Conservation (phyloP, 2,113 vertebrate species). For the Microtus ochrogaster region DNA sequence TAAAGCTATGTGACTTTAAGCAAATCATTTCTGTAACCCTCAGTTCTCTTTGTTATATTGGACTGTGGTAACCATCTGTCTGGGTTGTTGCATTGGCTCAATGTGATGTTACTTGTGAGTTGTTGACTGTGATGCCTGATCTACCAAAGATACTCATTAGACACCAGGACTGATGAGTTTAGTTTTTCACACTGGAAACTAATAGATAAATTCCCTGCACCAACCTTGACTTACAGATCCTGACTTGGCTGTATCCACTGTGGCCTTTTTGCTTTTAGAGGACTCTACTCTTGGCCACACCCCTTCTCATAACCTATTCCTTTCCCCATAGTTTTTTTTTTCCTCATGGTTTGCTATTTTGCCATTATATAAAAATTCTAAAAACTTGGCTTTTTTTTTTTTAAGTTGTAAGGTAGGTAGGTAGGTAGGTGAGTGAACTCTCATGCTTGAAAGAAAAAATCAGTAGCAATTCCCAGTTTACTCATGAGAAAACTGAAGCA, state of each 20-base stretch:
- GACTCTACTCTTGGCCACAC: neutral
- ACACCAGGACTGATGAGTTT: neutral
- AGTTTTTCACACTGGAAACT: constrained; percentile 6
- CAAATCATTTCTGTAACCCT: neutral
- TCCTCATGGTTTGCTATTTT: neutral
- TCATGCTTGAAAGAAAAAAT: neutral
- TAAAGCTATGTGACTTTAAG: neutral
- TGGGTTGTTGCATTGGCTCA: neutral
- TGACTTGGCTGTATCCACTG: neutral
- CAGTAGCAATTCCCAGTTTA: neutral
- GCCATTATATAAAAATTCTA: constrained; percentile 1
- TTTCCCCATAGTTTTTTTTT: neutral
- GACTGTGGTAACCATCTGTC: neutral
- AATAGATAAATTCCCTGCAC: neutral
- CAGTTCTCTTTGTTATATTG: neutral
- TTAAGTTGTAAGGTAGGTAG: neutral
- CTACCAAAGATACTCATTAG: neutral
- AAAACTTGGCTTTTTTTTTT: neutral
- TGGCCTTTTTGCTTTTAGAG: constrained; percentile 21
- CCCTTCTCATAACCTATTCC: neutral
- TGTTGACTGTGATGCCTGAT: neutral
- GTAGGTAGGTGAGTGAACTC: neutral
- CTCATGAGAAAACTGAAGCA: neutral
- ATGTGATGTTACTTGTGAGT: constrained; percentile 1
- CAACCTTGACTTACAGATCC: constrained; percentile 46